Conservation (phyloP, 2,113 vertebrate genomes). For the Albula goreensis region DNA sequence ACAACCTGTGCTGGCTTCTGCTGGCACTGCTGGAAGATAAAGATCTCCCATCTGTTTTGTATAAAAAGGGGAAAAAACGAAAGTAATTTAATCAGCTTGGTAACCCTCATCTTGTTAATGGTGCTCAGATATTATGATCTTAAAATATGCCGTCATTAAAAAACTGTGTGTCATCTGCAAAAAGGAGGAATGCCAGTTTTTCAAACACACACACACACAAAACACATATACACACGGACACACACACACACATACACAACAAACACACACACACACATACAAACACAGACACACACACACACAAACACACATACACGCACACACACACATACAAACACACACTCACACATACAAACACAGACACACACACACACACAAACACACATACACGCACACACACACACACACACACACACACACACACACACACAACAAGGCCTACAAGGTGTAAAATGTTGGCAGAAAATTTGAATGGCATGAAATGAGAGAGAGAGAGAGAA, state of each 20-base stretch:
- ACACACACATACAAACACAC: too few relatives aligned
- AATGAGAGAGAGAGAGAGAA: too few relatives aligned
- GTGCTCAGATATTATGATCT: background rate
- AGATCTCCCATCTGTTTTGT: background rate
- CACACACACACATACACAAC: background rate
- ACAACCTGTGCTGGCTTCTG: background rate
- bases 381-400: background rate
- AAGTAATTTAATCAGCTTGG: background rate
- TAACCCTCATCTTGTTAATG: background rate
- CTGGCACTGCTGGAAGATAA: background rate
- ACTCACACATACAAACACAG: too few relatives aligned
- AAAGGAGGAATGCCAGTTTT: background rate
- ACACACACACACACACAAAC: background rate
- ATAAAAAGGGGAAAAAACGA: background rate
- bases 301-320: background rate
- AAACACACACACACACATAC: too few relatives aligned
- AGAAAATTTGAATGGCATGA: too few relatives aligned
- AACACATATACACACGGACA: background rate
- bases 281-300: conserved; percentile 14
- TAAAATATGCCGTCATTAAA: background rate
- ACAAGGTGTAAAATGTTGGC: too few relatives aligned
- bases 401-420: background rate
- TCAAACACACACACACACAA: background rate
- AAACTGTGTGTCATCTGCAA: background rate
- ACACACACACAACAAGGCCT: background rate